Conservation (phyloP, 2,888 invertebrate species). For the Eurytoma californica region DNA sequence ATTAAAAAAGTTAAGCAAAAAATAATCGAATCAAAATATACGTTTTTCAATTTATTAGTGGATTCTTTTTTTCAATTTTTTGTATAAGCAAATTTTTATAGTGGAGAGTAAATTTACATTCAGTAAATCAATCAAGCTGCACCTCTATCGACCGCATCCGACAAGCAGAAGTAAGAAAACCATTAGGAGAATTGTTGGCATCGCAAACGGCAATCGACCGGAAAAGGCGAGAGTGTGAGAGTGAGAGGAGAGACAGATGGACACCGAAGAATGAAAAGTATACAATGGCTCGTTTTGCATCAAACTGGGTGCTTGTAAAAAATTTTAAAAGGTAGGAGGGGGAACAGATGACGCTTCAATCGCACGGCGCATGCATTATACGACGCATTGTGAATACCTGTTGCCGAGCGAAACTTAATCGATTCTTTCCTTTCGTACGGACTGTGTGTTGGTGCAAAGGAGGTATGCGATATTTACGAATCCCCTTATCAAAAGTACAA, state of each 20-base stretch:
- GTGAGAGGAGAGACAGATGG: background rate
- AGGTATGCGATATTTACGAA: too few relatives aligned
- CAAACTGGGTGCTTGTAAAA: background rate
- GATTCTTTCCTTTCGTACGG: conserved; percentile 13
- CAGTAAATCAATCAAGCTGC: too few relatives aligned
- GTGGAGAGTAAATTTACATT: too few relatives aligned
- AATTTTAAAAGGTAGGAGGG: background rate
- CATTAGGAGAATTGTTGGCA: conserved; percentile 17
- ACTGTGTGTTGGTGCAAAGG: background rate
- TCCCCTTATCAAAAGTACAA: too few relatives aligned
- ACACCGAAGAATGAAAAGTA: background rate
- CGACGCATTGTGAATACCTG: conserved; percentile 29
- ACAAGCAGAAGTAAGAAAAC: background rate
- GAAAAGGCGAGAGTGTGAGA: conserved; percentile 17
- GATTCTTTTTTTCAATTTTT: too few relatives aligned
- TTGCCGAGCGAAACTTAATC: conserved; percentile 20
- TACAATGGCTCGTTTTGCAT: background rate
- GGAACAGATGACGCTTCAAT: background rate
- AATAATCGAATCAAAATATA: too few relatives aligned
- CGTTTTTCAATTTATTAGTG: too few relatives aligned
- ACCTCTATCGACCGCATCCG: background rate
- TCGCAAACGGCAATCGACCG: background rate
- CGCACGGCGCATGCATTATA: background rate
- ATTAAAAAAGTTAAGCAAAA: too few relatives aligned
- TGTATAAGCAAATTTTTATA: too few relatives aligned